Percentiles rank a stretch among this genome's conserved stretches.
These are phyloP conservation scores for Epirrita christyi DNA, from an alignment of 2,888 invertebrate genomes.

Conservation along the genomic window DNA sequence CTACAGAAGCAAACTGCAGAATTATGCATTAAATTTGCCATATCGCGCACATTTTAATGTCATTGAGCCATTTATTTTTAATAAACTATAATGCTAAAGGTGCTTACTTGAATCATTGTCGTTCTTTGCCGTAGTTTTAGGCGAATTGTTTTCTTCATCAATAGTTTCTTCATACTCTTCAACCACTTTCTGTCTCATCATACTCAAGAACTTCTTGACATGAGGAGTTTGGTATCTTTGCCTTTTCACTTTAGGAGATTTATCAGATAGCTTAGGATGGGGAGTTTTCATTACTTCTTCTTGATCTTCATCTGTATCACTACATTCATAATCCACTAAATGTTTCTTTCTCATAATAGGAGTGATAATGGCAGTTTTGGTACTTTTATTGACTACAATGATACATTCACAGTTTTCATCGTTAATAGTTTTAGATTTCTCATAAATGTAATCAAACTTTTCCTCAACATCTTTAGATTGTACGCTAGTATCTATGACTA, in stretches of 20 bases:
- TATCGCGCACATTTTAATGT: slow-evolving; percentile 16
- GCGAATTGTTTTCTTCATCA: slow-evolving; percentile 51
- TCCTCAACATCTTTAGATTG: slow-evolving; percentile 54
- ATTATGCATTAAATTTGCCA: slow-evolving; percentile 26
- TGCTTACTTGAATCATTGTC: slow-evolving; percentile 54
- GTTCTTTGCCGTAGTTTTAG: slow-evolving; percentile 59
- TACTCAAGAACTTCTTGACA: slow-evolving; percentile 60
- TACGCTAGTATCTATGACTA: slow-evolving; percentile 50
- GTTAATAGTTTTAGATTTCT: slow-evolving; percentile 54
- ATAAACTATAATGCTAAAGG: slow-evolving; percentile 8
- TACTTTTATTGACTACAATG: slow-evolving; percentile 60
- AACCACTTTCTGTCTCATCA: slow-evolving; percentile 61
- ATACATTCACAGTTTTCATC: slow-evolving; percentile 63
- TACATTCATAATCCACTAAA: slow-evolving; percentile 74
- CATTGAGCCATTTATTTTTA: slow-evolving; percentile 1
- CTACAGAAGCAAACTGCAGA: slow-evolving; percentile 19
- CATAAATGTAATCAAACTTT: slow-evolving; percentile 69
- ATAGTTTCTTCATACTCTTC: slow-evolving; percentile 60
- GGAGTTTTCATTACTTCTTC: slow-evolving; percentile 49
- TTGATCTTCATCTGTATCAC: slow-evolving; percentile 59
- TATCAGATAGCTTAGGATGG: slow-evolving; percentile 54
- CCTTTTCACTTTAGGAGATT: slow-evolving; percentile 62
- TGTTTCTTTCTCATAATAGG: slow-evolving; percentile 66
- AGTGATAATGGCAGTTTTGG: slow-evolving; percentile 73
- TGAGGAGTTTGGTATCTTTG: slow-evolving; percentile 70